A percentile compares a stretch with the other conserved stretches of the same genome.
Conservation (phyloP, 2,888 invertebrate genomes). For the Tribolium freemani region DNA sequence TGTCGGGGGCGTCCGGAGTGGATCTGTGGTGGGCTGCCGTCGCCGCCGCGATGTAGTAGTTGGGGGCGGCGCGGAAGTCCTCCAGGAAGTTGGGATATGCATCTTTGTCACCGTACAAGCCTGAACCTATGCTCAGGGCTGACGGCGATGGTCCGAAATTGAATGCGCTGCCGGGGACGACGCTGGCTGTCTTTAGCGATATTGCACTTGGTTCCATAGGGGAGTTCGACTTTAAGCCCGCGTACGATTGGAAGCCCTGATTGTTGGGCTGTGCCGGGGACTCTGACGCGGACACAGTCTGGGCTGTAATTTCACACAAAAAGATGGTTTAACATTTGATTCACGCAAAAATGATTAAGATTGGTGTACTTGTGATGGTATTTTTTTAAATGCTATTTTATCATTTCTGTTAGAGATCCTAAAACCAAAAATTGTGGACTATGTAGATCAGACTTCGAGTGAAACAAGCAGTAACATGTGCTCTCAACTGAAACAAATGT, state of each 20-base stretch:
- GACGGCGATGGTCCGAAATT: conserved; percentile 83
- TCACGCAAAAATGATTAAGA: too few relatives aligned
- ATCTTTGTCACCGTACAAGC: conserved; percentile 76
- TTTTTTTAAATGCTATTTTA: too few relatives aligned
- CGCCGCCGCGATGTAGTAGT: conserved; percentile 73
- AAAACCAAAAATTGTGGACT: too few relatives aligned
- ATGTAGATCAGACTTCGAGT: too few relatives aligned
- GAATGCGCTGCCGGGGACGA: conserved; percentile 87
- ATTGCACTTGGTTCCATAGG: conserved; percentile 69
- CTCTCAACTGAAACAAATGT: too few relatives aligned
- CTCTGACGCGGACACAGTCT: conserved; percentile 40
- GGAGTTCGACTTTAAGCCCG: conserved; percentile 68
- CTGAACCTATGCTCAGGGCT: conserved; percentile 71
- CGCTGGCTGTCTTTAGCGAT: conserved; percentile 77
- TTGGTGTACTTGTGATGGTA: too few relatives aligned
- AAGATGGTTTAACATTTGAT: neutral
- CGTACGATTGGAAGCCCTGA: conserved; percentile 74
- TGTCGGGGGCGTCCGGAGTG: conserved; percentile 67
- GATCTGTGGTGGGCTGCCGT: conserved; percentile 58
- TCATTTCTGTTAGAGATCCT: too few relatives aligned
- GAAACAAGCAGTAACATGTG: too few relatives aligned
- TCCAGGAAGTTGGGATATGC: conserved; percentile 80
- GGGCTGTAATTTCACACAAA: conserved; percentile 23
- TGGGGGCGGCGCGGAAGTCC: conserved; percentile 75
- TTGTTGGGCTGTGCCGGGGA: conserved; percentile 51